These are phyloP conservation scores for Leucophenga varia DNA, from an alignment of 1,140 invertebrate genomes.

Conservation along the genomic window DNA sequence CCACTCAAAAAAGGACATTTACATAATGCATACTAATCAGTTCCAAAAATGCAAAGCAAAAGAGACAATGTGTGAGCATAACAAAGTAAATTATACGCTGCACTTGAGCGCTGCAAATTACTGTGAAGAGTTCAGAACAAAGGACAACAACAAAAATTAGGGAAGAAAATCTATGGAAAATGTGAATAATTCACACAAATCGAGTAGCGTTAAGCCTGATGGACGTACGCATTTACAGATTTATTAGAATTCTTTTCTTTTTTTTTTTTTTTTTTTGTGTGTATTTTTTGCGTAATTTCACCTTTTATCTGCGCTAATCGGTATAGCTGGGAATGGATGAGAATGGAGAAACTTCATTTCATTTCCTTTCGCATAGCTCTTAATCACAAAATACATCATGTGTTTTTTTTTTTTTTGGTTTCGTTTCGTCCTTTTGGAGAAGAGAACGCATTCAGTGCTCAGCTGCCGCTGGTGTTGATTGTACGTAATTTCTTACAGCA, in stretches of 20 bases:
- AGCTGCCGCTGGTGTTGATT: constrained; percentile 3
- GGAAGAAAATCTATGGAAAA: constrained; percentile 8
- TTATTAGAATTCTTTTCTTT: no score
- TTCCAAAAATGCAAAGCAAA: neutral
- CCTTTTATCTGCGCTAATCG: constrained; percentile 43
- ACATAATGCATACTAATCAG: constrained; percentile 25
- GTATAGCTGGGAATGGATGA: constrained; percentile 37
- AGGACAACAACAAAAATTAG: neutral
- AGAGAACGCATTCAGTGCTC: no score
- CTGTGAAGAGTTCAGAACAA: constrained; percentile 30
- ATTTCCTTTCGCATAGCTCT: constrained; percentile 48
- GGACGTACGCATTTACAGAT: neutral
- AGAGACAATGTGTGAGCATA: neutral
- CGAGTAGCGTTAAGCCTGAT: constrained; percentile 12
- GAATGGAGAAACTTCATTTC: constrained; percentile 26
- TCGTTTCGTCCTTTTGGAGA: no score
- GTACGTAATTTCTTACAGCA: neutral
- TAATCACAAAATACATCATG: no score
- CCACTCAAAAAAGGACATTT: constrained; percentile 23
- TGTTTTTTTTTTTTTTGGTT: no score
- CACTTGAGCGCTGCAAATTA: constrained; percentile 49
- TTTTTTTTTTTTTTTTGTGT: constrained; percentile 8
- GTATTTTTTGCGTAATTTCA: constrained; percentile 29
- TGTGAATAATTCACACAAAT: constrained; percentile 10
- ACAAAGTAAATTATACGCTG: constrained; percentile 42